phyloP scores from a whole-genome alignment of 1,140 invertebrate genomes.

The Lasioglossum baleicum region DNA sequence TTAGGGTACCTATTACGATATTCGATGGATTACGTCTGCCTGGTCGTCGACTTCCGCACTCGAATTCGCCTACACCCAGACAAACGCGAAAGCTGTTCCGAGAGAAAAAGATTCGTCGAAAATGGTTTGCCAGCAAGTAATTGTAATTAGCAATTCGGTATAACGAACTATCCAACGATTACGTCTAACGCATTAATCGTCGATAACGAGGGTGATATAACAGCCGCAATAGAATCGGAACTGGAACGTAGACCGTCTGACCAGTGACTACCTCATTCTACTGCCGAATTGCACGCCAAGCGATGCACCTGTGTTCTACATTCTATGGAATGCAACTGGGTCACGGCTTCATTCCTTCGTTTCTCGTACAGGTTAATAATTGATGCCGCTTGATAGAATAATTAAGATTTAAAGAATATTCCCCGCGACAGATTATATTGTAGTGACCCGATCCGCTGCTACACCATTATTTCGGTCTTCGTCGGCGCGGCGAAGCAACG shows the following conservation, averaged over 20 bases:
- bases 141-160: too few species aligned
- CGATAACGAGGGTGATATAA: background rate
- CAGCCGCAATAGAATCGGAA: too few species aligned
- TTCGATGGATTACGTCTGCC: constrained; percentile 52
- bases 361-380: background rate
- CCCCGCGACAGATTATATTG: too few species aligned
- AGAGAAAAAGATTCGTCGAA: too few species aligned
- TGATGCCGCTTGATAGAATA: too few species aligned
- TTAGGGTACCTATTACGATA: constrained; percentile 62
- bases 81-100: constrained; percentile 22
- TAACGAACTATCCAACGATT: too few species aligned
- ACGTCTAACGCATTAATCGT: too few species aligned
- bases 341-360: background rate
- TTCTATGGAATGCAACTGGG: background rate
- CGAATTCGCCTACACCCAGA: constrained; percentile 39
- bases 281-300: background rate
- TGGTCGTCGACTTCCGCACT: constrained; percentile 53
- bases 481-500: background rate
- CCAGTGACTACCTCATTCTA: constrained; percentile 24
- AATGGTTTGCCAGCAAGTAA: too few species aligned
- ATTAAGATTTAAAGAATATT: too few species aligned
- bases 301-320: background rate
- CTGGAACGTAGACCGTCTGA: constrained; percentile 14
- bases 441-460: too few species aligned
- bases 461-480: background rate